Evolutionary conservation across 2,888 invertebrate genomes (phyloP), one percentile per base, ranked within the genome.

Genomic region (Helobdella robusta): DNA sequence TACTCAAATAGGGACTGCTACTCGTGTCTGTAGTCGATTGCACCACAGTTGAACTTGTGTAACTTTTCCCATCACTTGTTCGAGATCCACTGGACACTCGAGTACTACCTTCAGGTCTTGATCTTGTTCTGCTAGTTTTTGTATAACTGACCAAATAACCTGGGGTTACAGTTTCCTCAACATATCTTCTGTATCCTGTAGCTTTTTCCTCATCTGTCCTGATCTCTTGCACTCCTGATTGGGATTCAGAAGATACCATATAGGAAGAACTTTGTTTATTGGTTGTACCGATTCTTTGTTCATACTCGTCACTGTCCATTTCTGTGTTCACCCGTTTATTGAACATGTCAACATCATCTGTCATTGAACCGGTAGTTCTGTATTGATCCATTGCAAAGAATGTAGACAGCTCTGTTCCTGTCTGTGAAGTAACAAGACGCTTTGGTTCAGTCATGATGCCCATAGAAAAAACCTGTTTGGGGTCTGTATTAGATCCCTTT

Each of bases 401-500:
- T 6, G 67, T 44, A 18, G 36, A 20, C 28, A 46, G 23, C 18
- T 68, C 68, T 3, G 68, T 68, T 18, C 44, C 67, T 5, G 59
- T 65, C 2, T 44, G 61, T 2, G 58, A 35, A 15, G 61, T 60
- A 23, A 63, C 62, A 35, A 40, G 50, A 20, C 62, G 56, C 25
- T 64, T 56, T n/a, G 32, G 25, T 23, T 70, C 75, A 3, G 77
- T 78, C 70, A 74, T 76, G n/a, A 75, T 76, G 0, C 72, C 59
- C 5, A 71, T 71, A 59, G 72, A 72, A 59, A 68, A 70, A 34
- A 62, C 69, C 11, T 71, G 64, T 1, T 68, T 70, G 32, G 68
- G 70, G 0, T 75, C 74, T 0, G 77, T 77, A 67, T 73, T 73
- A 36, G 73, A 73, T 8, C 70, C 65, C 44, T 73, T 72, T 65